These are phyloP conservation scores for Periparus ater DNA, from an alignment of 2,797 vertebrate genomes.

Conservation along the genomic window DNA sequence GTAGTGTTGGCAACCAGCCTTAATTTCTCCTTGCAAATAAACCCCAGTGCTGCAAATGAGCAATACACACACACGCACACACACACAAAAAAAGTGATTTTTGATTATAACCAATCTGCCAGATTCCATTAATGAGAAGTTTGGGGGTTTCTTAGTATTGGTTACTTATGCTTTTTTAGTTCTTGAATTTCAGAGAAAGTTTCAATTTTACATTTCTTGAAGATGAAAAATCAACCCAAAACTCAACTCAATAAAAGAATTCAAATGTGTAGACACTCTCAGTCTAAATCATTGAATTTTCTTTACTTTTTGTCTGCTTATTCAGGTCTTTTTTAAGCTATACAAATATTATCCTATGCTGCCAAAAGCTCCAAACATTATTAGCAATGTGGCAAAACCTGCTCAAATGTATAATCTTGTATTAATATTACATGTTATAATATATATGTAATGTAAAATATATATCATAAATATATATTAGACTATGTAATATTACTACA, in stretches of 20 bases:
- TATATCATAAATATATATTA: too few relatives aligned
- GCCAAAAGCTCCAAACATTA: neutral
- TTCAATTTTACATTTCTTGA: neutral
- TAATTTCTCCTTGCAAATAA: neutral
- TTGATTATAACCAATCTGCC: neutral
- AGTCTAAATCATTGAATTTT: neutral
- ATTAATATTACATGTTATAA: neutral
- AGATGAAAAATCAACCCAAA: neutral
- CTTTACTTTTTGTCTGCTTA: neutral
- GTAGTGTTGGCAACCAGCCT: neutral
- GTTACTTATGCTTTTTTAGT: neutral
- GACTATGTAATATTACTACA: neutral
- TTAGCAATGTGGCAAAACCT: neutral
- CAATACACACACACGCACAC: neutral
- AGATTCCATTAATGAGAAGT: neutral
- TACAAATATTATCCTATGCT: neutral
- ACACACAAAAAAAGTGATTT: fast-evolving
- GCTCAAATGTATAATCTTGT: neutral
- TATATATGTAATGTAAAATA: neutral
- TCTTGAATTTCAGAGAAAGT: neutral
- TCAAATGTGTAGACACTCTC: neutral
- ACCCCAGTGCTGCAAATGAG: neutral
- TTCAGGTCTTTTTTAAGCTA: neutral
- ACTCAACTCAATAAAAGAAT: neutral
- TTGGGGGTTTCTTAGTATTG: neutral